Evolutionary conservation across 2,888 invertebrate genomes (phyloP), one percentile per base, ranked within the genome.

Genomic region (Lycophotia porphyrea): DNA sequence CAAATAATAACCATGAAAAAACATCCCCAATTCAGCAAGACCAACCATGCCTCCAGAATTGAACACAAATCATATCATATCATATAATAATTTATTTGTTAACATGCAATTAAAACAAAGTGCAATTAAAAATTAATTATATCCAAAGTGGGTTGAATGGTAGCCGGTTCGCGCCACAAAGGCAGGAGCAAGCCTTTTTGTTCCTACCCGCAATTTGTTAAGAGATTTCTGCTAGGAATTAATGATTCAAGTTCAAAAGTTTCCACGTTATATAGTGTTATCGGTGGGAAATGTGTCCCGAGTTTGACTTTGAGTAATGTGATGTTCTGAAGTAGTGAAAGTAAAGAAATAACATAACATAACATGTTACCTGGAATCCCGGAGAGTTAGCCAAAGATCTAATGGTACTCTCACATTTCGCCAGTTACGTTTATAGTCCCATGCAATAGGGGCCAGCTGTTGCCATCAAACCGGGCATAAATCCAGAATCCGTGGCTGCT

Each of bases 61-160:
- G 81, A 81, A 84, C 85, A 81, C 73, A 69, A n/a, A n/a, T n/a
- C n/a, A n/a, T n/a, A n/a, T n/a, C n/a, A n/a, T n/a, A n/a, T n/a
- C n/a, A n/a, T n/a, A n/a, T n/a, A n/a, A n/a, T n/a, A n/a, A n/a
- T n/a, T n/a, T n/a, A n/a, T n/a, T n/a, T n/a, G n/a, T n/a, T n/a
- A n/a, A n/a, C n/a, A n/a, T n/a, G n/a, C n/a, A n/a, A n/a, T n/a
- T n/a, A n/a, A n/a, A n/a, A n/a, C n/a, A n/a, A 60, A 49, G 49
- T 82, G 88, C 88, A 91, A 92, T 93, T 91, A 90, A 91, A 92
- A 90, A 91, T 90, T 92, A 91, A 93, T 92, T 91, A 92, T 85
- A 84, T 67, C 80, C 77, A 75, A 84, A 88, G 86, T 86, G 82
- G 79, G 77, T 82, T 85, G 88, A 90, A 88, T 87, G 87, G 84